Evolutionary conservation across 2,113 vertebrate species (phyloP).

Genomic region (Dasypus novemcinctus): DNA sequence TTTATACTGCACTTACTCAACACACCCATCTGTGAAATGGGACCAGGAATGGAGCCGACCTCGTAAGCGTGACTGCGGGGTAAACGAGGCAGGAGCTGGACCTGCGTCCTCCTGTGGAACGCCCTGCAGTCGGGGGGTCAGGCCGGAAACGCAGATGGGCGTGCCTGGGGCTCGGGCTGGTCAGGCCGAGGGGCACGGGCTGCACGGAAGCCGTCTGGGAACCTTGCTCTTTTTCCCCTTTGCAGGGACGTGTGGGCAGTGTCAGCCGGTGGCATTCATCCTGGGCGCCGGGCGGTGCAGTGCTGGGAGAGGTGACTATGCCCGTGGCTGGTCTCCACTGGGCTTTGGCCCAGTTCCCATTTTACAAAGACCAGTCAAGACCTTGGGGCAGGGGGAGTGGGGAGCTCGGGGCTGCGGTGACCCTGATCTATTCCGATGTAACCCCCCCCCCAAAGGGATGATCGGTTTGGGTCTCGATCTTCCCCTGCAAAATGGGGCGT

Average conservation of each 20-base stretch:
- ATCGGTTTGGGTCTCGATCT: neutral
- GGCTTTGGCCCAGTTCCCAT: neutral
- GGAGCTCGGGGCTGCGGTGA: neutral
- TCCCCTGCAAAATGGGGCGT: neutral
- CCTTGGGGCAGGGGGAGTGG: no score
- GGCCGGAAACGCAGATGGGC: neutral
- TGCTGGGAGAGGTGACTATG: neutral
- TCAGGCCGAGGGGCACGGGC: neutral
- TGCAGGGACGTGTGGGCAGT: neutral
- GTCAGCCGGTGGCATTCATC: neutral
- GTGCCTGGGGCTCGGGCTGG: neutral
- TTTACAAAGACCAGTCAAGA: neutral
- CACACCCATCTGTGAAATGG: neutral
- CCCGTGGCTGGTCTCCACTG: neutral
- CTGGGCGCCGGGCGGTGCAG: neutral
- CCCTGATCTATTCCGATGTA: neutral
- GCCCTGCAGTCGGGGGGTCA: neutral
- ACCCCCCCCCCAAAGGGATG: neutral
- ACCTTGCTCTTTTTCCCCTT: neutral
- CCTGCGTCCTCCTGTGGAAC: neutral
- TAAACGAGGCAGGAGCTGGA: neutral
- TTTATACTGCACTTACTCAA: neutral
- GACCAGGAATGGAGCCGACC: neutral
- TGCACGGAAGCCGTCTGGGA: accelerated
- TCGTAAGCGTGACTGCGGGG: neutral